Evolutionary conservation across 2,113 vertebrate species (phyloP), one percentile per base, ranked within the genome.

Genomic region (Amia ocellicauda): DNA sequence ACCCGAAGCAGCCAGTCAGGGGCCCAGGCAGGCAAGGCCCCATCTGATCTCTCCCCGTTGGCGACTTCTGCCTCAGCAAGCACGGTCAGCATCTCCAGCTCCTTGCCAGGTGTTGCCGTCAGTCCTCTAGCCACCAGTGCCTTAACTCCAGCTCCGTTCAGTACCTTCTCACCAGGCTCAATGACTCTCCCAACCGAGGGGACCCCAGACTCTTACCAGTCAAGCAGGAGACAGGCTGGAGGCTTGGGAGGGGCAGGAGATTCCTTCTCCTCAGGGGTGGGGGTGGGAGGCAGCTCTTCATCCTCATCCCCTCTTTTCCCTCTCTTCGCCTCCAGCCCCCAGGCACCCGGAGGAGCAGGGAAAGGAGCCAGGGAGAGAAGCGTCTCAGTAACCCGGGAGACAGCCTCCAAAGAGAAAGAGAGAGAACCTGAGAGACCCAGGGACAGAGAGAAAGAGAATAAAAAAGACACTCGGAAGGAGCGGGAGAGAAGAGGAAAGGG

Each of bases 121-220:
- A 91, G 87, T 84, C 87, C 93, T 82, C 89, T 94, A 63, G 86
- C 92, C 90, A 82, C 93, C 85, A 96, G 94, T 99, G 97, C 97
- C 97, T 99, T 99, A 98, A 93, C 89, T 70, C 86, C 93, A 74
- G 80, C 80, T 67, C 16, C 79, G 66, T 91, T 89, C 75, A 84
- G 80, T 75, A 67, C 79, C 74, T 89, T 89, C 72, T 74, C 86
- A 3, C 71, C 78, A 1, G 69, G 76, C 69, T 68, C 83, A 11
- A 69, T 80, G 64, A 70, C 72, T 61, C 66, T 84, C 27, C 53
- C 75, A 23, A 74, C 77, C 42, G 86, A 89, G 56, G 83, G 78
- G 66, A 72, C 84, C 0, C 58, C 83, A 19, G 91, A 67, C 16
- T 66, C 80, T 66, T 60, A 66, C 31, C 64, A 60, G 59, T 62